Evolutionary conservation across 2,113 vertebrate species (phyloP), one percentile per base, ranked within the genome.

Genomic region (Axis porcinus): DNA sequence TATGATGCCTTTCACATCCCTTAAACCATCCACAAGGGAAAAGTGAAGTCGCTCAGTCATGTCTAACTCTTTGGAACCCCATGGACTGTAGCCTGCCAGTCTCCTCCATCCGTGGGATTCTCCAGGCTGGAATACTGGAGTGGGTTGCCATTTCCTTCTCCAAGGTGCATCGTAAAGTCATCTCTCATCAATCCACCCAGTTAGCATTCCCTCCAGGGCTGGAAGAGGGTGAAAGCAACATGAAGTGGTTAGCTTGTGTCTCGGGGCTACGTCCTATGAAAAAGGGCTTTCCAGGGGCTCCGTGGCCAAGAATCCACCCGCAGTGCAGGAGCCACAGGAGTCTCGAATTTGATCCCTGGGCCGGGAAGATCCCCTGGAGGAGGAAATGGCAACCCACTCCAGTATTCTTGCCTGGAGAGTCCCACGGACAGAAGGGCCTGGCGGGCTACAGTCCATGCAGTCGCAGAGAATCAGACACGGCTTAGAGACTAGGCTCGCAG

Each of bases 111-210:
- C 23, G 2, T 43, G n/a, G 36, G 70, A 11, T 70, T 70, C 4
- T n/a, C 9, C n/a, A 70, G 64, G n/a, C 64, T 21, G 19, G 17
- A 70, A 36, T 6, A 70, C 64, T 36, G 64, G n/a, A 11, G 64
- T 21, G 64, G 64, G 64, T 4, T 70, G n/a, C 64, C 64, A 11
- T 21, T 21, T 67, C 64, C 64, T 67, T 19, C 33, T 67, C 64
- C 40, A 76, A 9, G 76, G 25, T 7, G 6, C 19, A 0, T 1
- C 10, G 0, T 45, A 27, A 52, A 88, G 28, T 19, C 13, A 1
- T 11, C 70, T 40, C 19, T 93, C 33, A 21, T 3, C 4, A 1
- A 0, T 33, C 10, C 74, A 33, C 9, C 7, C 14, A 23, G 30
- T 13, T 52, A 25, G 47, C 3, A 0, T 27, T 25, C 57, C 25